Conservation (phyloP, 1,140 invertebrate genomes). For the Eriosoma lanigerum region DNA sequence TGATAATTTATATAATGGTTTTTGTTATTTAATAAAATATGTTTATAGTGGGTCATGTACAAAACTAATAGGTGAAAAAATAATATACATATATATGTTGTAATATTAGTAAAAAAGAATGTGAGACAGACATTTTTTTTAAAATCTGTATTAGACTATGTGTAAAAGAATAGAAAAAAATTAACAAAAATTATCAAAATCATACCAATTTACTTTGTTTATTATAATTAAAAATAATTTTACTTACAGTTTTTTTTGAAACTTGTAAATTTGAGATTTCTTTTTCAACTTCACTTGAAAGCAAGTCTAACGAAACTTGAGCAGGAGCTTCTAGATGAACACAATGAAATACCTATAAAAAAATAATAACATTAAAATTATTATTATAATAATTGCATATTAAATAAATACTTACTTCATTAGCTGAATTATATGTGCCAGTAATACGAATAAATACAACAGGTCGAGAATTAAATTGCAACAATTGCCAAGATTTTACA, state of each 20-base stretch:
- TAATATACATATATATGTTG: too few species aligned
- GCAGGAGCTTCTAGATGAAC: slow-evolving; percentile 96
- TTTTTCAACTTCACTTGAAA: slow-evolving; percentile 8
- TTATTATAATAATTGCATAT: background rate
- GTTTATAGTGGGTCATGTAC: too few species aligned
- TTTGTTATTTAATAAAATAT: too few species aligned
- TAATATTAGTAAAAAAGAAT: too few species aligned
- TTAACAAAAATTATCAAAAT: too few species aligned
- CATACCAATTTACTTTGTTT: too few species aligned
- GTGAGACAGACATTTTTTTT: too few species aligned
- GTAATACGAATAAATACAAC: slow-evolving; percentile 93
- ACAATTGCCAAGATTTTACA: slow-evolving; percentile 88
- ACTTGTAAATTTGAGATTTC: slow-evolving; percentile 31
- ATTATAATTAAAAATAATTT: background rate
- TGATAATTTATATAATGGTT: too few species aligned
- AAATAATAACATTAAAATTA: slow-evolving; percentile 45
- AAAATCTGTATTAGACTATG: too few species aligned
- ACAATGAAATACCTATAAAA: slow-evolving; percentile 87
- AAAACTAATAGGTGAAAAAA: too few species aligned
- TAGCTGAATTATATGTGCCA: slow-evolving; percentile 94
- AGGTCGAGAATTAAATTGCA: slow-evolving; percentile 77
- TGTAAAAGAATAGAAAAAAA: too few species aligned
- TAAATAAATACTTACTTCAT: slow-evolving; percentile 72
- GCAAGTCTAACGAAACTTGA: slow-evolving; percentile 58
- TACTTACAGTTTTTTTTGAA: background rate